Conservation (phyloP, 1,140 invertebrate species). For the Aphis gossypii region DNA sequence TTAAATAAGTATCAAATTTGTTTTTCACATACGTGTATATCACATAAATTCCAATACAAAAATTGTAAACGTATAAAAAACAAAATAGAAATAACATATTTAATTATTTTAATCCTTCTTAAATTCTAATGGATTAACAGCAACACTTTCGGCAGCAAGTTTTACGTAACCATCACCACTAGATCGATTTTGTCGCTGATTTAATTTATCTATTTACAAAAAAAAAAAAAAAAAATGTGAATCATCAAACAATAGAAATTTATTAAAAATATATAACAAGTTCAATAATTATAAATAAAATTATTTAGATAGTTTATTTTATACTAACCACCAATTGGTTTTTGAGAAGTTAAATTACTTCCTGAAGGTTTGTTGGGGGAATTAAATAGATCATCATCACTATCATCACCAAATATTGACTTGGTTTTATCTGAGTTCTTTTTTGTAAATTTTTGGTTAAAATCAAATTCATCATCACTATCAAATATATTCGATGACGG, state of each 20-base stretch:
- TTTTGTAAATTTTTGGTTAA: slow-evolving; percentile 27
- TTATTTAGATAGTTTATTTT: not conserved
- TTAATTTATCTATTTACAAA: not conserved
- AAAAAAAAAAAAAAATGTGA: not conserved
- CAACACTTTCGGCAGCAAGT: slow-evolving; percentile 51
- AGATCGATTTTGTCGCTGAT: not conserved
- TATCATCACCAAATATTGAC: slow-evolving; percentile 43
- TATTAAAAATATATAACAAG: not conserved
- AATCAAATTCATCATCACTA: slow-evolving; percentile 55
- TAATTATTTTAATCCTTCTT: not conserved
- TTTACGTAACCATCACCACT: slow-evolving; percentile 35
- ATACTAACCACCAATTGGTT: slow-evolving; percentile 41
- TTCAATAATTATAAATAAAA: not conserved
- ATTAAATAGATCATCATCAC: slow-evolving; percentile 53
- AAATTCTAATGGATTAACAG: slow-evolving; percentile 34
- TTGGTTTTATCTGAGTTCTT: not conserved
- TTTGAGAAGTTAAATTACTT: slow-evolving; percentile 26
- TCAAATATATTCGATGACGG: slow-evolving; percentile 37
- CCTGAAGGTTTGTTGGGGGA: not conserved
- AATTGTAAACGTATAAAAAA: not conserved
- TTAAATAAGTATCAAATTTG: not conserved
- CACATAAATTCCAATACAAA: not conserved
- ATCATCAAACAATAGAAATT: not conserved
- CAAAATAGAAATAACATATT: not conserved
- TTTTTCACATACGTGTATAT: not conserved